A percentile compares a stretch with the other conserved stretches of the same genome.
Evolutionary conservation across 2,113 vertebrate species (phyloP).

Genomic region (Carassius auratus): DNA sequence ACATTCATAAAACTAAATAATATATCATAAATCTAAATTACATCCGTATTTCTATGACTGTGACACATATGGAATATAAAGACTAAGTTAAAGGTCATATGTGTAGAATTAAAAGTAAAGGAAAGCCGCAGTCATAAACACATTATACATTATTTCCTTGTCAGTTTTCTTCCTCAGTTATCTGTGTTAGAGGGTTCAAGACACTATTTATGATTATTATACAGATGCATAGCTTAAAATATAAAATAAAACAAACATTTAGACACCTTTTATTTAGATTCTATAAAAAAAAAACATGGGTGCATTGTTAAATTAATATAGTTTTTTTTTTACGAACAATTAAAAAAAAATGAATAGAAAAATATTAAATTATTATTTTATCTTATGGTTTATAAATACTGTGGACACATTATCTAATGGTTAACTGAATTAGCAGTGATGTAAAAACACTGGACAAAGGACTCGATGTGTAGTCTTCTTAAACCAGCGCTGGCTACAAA

Average conservation of each 20-base stretch:
- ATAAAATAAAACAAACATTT: not conserved
- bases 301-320: too few species aligned
- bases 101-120: not conserved
- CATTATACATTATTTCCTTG: too few species aligned
- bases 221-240: not conserved
- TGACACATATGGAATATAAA: not conserved
- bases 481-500: not conserved
- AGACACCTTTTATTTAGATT: not conserved
- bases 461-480: slow-evolving; percentile 5
- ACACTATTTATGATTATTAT: not conserved
- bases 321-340: too few species aligned
- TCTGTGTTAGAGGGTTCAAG: not conserved
- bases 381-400: not conserved
- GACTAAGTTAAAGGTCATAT: not conserved
- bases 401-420: not conserved
- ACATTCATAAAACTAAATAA: not conserved
- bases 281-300: too few species aligned
- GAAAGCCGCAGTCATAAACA: not conserved
- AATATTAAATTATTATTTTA: too few species aligned
- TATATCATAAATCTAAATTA: not conserved
- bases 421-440: not conserved
- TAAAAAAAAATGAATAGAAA: too few species aligned
- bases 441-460: slow-evolving; percentile 7
- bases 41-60: not conserved
- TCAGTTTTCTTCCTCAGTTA: not conserved